These are phyloP conservation scores for Halichoeres trimaculatus DNA, from an alignment of 2,113 vertebrate genomes.

Conservation along the genomic window DNA sequence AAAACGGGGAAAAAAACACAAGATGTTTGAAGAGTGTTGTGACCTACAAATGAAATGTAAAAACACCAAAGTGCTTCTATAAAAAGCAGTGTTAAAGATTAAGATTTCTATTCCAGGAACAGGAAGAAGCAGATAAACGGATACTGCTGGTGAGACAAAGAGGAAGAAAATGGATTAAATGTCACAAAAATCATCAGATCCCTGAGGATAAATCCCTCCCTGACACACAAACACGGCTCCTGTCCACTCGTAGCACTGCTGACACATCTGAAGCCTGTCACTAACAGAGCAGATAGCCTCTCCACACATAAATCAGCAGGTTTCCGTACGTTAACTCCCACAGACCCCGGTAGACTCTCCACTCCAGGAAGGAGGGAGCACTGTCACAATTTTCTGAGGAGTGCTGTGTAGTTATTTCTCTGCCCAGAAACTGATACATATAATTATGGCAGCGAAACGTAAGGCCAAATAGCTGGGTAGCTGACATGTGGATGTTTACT, in stretches of 20 bases:
- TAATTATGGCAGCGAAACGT: slow-evolving; percentile 56
- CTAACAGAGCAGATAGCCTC: slow-evolving; percentile 17
- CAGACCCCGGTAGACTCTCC: slow-evolving; percentile 14
- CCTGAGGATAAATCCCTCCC: background rate
- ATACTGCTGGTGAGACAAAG: background rate
- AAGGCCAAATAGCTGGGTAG: slow-evolving; percentile 58
- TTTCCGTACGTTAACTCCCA: slow-evolving; percentile 33
- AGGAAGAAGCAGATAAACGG: background rate
- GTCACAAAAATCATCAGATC: background rate
- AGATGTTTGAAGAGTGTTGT: too few species aligned
- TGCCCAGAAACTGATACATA: slow-evolving; percentile 63
- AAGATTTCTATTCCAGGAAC: background rate
- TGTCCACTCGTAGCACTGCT: background rate
- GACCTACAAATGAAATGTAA: too few species aligned
- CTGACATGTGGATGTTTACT: slow-evolving; percentile 65
- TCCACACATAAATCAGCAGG: slow-evolving; percentile 15
- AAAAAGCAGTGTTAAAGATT: background rate
- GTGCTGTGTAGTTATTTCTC: slow-evolving; percentile 53
- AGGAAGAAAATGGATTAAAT: background rate
- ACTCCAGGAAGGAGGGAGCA: slow-evolving; percentile 37
- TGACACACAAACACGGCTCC: background rate
- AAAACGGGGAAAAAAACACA: too few species aligned
- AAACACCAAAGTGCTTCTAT: too few species aligned
- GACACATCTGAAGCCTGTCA: slow-evolving; percentile 28
- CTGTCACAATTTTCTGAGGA: slow-evolving; percentile 46